phyloP scores from a whole-genome alignment of 2,797 vertebrate species.

The Sciurus carolinensis region DNA sequence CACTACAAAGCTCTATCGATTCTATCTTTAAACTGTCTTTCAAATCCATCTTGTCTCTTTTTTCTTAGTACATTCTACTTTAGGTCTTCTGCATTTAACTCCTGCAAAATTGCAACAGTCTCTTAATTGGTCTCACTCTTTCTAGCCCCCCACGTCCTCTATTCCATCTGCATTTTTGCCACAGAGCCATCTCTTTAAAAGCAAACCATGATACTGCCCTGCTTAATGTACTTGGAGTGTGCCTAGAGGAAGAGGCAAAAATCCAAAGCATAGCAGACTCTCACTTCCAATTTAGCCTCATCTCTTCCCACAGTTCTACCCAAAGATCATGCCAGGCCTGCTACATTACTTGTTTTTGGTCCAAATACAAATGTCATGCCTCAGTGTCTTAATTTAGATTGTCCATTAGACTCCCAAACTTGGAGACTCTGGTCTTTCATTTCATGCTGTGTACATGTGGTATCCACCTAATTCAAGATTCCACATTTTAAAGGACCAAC shows the following conservation, averaged over 20 bases:
- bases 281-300: not conserved
- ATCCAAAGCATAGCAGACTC: not conserved
- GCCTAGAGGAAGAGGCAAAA: not conserved
- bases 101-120: not conserved
- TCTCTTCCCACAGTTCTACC: not conserved
- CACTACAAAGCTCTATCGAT: not conserved
- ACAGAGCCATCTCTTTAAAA: not conserved
- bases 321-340: not conserved
- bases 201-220: not conserved
- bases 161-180: not conserved
- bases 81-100: not conserved
- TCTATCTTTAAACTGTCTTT: not conserved
- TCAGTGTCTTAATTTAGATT: constrained; percentile 19
- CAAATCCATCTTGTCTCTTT: not conserved
- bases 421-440: not conserved
- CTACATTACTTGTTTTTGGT: not conserved
- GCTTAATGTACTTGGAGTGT: not conserved
- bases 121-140: not conserved
- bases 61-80: not conserved
- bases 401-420: not conserved
- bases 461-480: constrained; percentile 31
- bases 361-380: constrained; percentile 24
- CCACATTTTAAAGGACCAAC: not conserved
- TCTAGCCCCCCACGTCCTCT: not conserved
- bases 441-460: not conserved